Evolutionary conservation across 1,140 invertebrate species (phyloP).

Genomic region (Ganaspis sp.): DNA sequence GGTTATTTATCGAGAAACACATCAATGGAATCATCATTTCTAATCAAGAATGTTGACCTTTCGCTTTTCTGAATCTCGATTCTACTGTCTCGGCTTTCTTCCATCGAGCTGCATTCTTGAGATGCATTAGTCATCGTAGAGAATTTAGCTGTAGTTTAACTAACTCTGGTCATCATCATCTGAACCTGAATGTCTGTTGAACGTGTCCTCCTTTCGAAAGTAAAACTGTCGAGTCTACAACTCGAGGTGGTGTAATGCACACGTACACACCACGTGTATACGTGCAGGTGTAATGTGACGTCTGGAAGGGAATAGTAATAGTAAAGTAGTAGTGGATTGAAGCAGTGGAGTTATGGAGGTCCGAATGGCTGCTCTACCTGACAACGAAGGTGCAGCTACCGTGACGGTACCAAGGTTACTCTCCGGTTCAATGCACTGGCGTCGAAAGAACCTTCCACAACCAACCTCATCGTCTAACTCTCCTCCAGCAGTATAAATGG

Average conservation of each 20-base stretch:
- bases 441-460: slow-evolving; percentile 60
- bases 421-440: slow-evolving; percentile 73
- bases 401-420: slow-evolving; percentile 73
- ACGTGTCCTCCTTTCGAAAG: slow-evolving; percentile 29
- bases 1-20: not conserved
- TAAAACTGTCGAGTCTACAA: too few relatives aligned
- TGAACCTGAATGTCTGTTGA: not conserved
- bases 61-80: not conserved
- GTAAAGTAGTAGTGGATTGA: not conserved
- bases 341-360: not conserved
- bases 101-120: not conserved
- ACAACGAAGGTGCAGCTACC: slow-evolving; percentile 68
- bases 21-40: not conserved
- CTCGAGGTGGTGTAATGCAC: too few relatives aligned
- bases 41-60: slow-evolving; percentile 5
- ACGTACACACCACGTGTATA: not conserved
- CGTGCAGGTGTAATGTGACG: slow-evolving; percentile 7
- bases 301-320: not conserved
- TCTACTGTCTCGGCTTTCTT: not conserved
- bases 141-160: not conserved
- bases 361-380: slow-evolving; percentile 65
- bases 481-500: not conserved
- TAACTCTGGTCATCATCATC: not conserved
- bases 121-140: slow-evolving; percentile 5
- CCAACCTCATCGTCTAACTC: slow-evolving; percentile 41